Percentiles rank a stretch among this genome's conserved stretches.
Conservation (phyloP, 1,140 invertebrate genomes). For the Drosophila sturtevanti region DNA sequence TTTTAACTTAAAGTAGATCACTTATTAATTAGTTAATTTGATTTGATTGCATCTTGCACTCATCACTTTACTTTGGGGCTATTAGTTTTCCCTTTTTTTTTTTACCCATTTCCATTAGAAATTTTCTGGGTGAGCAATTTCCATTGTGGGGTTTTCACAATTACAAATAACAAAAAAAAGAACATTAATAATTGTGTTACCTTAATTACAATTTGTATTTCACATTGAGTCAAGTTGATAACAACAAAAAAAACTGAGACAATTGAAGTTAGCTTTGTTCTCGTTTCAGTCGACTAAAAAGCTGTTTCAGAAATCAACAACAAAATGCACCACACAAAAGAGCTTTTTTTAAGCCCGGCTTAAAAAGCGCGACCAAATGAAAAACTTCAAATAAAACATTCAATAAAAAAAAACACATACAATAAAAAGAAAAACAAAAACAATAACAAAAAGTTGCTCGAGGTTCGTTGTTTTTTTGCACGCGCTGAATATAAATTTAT, state of each 20-base stretch:
- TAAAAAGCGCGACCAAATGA: constrained; percentile 18
- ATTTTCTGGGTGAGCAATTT: constrained; percentile 35
- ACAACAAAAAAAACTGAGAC: constrained; percentile 20
- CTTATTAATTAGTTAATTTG: neutral
- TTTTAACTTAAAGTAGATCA: neutral
- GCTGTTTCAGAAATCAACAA: constrained; percentile 16
- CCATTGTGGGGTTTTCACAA: constrained; percentile 39
- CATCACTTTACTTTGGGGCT: neutral
- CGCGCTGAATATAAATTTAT: constrained; percentile 17
- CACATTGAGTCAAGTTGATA: constrained; percentile 20
- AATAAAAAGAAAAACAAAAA: constrained; percentile 15
- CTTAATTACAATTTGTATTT: constrained; percentile 37
- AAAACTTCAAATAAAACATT: constrained; percentile 11
- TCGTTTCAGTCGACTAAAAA: constrained; percentile 41
- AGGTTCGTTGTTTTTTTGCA: constrained; percentile 49
- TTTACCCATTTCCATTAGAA: constrained; percentile 26
- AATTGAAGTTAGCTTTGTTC: constrained; percentile 32
- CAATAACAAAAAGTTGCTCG: constrained; percentile 55
- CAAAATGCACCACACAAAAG: constrained; percentile 39
- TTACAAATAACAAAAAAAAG: constrained; percentile 12
- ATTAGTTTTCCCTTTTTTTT: constrained; percentile 21
- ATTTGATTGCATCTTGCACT: neutral
- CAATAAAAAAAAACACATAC: constrained; percentile 38
- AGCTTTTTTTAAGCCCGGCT: constrained; percentile 53
- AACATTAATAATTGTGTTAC: constrained; percentile 33